Conservation (phyloP, 2,888 invertebrate species). For the Panzeria rudis region DNA sequence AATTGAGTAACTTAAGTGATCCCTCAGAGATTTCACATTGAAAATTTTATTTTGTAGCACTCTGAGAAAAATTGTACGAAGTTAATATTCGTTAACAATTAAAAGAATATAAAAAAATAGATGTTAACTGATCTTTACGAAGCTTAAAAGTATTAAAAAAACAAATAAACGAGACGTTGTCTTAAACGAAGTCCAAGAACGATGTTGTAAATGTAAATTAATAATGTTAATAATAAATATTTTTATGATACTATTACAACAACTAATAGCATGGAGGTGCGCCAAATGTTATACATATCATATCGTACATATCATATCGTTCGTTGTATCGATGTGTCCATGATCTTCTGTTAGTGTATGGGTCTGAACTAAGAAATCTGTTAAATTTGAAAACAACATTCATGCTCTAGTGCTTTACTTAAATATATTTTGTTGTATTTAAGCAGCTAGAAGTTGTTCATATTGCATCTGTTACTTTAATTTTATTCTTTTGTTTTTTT, state of each 20-base stretch:
- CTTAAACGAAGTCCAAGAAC: slow-evolving; percentile 54
- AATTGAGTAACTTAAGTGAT: slow-evolving; percentile 1
- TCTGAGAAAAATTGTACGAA: slow-evolving; percentile 17
- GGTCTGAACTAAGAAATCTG: slow-evolving; percentile 30
- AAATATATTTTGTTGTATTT: slow-evolving; percentile 19
- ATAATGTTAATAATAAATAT: slow-evolving; percentile 55
- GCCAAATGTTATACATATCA: slow-evolving; percentile 44
- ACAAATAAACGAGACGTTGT: slow-evolving; percentile 14
- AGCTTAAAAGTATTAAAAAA: neutral
- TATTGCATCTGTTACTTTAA: slow-evolving; percentile 49
- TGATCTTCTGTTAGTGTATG: slow-evolving; percentile 29
- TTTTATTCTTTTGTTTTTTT: slow-evolving; percentile 18
- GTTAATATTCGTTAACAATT: slow-evolving; percentile 10
- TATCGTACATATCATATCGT: neutral
- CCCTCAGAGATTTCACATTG: neutral
- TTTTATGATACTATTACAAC: slow-evolving; percentile 57
- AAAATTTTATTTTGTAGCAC: neutral
- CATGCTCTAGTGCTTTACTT: slow-evolving; percentile 56
- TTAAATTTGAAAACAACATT: slow-evolving; percentile 44
- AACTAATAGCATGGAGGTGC: slow-evolving; percentile 56
- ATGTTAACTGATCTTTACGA: slow-evolving; percentile 8
- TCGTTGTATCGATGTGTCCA: neutral
- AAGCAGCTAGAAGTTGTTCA: slow-evolving; percentile 20
- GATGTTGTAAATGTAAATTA: slow-evolving; percentile 49
- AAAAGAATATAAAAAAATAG: neutral